phyloP scores from a whole-genome alignment of 2,113 vertebrate genomes.

The Myotis brandtii region DNA sequence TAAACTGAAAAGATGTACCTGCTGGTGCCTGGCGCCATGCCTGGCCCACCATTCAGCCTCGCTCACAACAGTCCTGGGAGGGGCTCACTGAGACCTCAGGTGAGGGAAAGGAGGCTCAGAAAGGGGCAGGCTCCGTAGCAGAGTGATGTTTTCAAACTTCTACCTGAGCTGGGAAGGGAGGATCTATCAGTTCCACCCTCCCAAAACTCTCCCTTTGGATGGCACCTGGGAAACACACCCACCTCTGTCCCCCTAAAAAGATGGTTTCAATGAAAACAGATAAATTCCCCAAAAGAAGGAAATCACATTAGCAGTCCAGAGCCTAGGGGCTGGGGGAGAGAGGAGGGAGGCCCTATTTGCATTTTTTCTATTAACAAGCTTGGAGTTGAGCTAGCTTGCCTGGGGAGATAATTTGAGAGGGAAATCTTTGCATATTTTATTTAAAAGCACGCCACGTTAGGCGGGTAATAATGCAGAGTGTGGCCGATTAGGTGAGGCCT shows the following conservation, averaged over 20 bases:
- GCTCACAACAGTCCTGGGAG: not conserved
- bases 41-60: not conserved
- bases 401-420: conserved; percentile 89
- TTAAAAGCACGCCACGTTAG: conserved; percentile 89
- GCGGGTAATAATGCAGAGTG: conserved; percentile 89
- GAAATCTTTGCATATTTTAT: conserved; percentile 93
- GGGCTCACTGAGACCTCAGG: conserved; percentile 26
- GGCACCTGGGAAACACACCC: not conserved
- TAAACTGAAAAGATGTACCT: not conserved
- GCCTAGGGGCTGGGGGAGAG: conserved; percentile 83
- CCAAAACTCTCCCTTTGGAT: not conserved
- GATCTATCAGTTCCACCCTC: not conserved
- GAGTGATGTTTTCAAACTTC: not conserved
- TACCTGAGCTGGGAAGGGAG: not conserved
- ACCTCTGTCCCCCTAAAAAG: not conserved
- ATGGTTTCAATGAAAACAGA: conserved; percentile 66
- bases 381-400: conserved; percentile 84
- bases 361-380: conserved; percentile 91
- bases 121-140: not conserved
- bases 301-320: conserved; percentile 83
- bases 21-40: too few species aligned
- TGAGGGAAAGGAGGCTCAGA: not conserved
- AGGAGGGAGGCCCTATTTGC: conserved; percentile 85
- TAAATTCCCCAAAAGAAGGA: conserved; percentile 19
- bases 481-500: conserved; percentile 87